Percentiles rank a stretch among this genome's conserved stretches.
These are phyloP conservation scores for Platyrinchus mystaceus DNA, from an alignment of 2,797 vertebrate genomes.

Conservation along the genomic window DNA sequence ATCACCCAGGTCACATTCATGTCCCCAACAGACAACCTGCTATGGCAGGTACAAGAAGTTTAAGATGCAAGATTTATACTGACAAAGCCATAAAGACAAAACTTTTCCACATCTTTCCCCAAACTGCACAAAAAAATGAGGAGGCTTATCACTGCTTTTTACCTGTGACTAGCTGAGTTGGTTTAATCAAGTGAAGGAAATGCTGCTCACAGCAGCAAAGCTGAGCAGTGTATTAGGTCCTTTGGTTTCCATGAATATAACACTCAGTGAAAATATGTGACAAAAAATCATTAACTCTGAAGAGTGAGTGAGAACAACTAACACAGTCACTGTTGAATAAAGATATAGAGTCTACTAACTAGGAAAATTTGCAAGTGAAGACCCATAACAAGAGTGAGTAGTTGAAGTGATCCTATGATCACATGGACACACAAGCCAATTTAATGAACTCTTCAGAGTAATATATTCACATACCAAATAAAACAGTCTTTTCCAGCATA, in stretches of 20 bases:
- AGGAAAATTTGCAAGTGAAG: background rate
- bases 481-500: background rate
- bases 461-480: background rate
- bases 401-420: background rate
- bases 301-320: background rate
- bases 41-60: rapidly evolving
- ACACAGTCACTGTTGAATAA: background rate
- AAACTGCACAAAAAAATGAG: background rate
- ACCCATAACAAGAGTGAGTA: background rate
- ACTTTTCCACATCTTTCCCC: background rate
- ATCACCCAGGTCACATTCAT: background rate
- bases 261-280: background rate
- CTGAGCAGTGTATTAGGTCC: background rate
- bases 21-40: background rate
- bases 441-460: background rate
- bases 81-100: background rate
- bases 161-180: background rate
- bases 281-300: background rate
- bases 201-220: background rate
- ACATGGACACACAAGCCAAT: background rate
- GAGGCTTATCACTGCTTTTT: background rate
- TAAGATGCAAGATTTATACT: background rate
- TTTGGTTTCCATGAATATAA: background rate
- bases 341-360: background rate
- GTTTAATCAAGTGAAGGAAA: background rate